phyloP scores from a whole-genome alignment of 2,797 vertebrate species.

The Macropus fuliginosus region DNA sequence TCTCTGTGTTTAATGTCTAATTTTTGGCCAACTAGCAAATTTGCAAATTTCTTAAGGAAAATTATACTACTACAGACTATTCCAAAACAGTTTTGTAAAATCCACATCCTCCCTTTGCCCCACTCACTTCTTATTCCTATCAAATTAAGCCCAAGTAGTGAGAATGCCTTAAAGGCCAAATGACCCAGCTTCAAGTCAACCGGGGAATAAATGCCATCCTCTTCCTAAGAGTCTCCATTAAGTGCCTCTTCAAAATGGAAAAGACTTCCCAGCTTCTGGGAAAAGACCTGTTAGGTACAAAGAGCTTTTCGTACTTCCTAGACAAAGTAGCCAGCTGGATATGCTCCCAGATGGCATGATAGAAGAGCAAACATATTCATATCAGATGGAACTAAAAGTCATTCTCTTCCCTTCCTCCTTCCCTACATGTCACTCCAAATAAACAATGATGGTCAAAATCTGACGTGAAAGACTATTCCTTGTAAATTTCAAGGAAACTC shows the following conservation, averaged over 20 bases:
- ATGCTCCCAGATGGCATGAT: background rate
- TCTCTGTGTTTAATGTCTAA: background rate
- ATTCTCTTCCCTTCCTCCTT: background rate
- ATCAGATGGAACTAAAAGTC: background rate
- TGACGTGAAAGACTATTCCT: background rate
- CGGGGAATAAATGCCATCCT: background rate
- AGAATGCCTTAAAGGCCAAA: background rate
- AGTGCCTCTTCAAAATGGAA: background rate
- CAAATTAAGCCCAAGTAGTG: background rate
- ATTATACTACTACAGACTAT: background rate
- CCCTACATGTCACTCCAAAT: background rate
- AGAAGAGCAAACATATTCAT: background rate
- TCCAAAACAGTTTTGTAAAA: background rate
- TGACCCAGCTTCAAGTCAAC: background rate
- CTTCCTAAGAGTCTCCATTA: background rate
- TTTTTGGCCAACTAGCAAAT: background rate
- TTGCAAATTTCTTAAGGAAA: background rate
- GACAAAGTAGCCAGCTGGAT: conserved; percentile 8
- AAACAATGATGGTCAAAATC: background rate
- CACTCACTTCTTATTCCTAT: background rate
- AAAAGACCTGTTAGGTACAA: background rate
- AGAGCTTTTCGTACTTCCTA: background rate
- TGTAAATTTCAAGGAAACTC: background rate
- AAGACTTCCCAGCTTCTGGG: background rate
- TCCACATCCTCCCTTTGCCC: background rate